Base-by-base conservation (phyloP, 2,113 vertebrate species). In the Geococcyx californianus region DNA sequence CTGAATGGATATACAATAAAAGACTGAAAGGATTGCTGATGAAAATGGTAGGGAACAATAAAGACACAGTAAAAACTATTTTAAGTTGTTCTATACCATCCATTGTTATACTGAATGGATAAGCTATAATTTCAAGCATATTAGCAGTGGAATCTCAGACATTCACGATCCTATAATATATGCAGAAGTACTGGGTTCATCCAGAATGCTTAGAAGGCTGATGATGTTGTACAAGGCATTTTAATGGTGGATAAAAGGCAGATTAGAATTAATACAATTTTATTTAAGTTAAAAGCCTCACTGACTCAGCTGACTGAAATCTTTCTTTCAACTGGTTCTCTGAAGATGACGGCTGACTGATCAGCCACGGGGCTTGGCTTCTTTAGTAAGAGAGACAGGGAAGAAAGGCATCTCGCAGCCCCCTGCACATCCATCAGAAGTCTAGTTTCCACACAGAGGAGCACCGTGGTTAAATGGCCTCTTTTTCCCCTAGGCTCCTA, bases 371-470 rank as follows among this genome's bases (percentile, higher is more conserved):
- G 26, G 4, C 14, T 84, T 84, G 10, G 7, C 42, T 91, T 58
- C 11, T 59, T 87, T 67, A 9, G 28, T 75, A 64, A 56, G 19
- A 6, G 11, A 87, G 29, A 90, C 73, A 69, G 1, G 11, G 34
- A 82, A 64, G 23, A 44, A 81, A 47, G 24, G 13, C 0, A 0
- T 40, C 21, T 82, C 1, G 0, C n/a, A 66, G 3, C 20, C 68
- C n/a, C 28, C 49, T 66, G 58, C 76, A 26, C 31, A 79, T 54
- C 31, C n/a, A 38, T 8, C 26, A 68, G 64, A 83, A 66, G 8
- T 2, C 16, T 73, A 7, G 9, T 73, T 93, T 91, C 49, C n/a
- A 49, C 19, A 29, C 18, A 25, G 19, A 75, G 28, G 16, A 73
- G 9, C 4, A 55, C 4, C 76, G 54, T 85, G 33, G 20, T 76